phyloP scores from a whole-genome alignment of 2,113 vertebrate species.

The Agelaius tricolor region DNA sequence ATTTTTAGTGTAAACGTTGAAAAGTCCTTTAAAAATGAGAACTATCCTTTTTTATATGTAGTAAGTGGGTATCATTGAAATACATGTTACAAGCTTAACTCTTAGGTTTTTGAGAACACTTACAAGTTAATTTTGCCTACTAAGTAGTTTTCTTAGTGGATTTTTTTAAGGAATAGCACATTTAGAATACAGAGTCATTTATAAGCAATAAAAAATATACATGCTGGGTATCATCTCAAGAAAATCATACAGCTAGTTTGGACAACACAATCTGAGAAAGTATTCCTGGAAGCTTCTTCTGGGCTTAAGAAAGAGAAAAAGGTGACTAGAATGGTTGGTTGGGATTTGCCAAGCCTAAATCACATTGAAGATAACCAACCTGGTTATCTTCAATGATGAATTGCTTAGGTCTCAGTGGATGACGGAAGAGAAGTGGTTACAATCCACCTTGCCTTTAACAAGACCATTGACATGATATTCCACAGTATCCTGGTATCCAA shows the following conservation, averaged over 20 bases:
- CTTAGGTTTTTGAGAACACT: background rate
- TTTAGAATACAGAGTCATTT: background rate
- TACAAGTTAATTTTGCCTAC: background rate
- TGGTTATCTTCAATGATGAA: background rate
- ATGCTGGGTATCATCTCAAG: background rate
- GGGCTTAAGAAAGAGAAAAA: background rate
- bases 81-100: background rate
- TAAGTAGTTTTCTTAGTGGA: background rate
- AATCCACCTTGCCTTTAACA: background rate
- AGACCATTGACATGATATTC: background rate
- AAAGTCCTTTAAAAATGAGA: background rate
- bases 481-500: background rate
- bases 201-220: background rate
- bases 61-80: background rate
- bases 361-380: accelerated
- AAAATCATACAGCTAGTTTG: background rate
- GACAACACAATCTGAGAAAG: background rate
- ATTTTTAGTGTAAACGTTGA: background rate
- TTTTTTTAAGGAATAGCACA: background rate
- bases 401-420: background rate
- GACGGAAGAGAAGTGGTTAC: background rate
- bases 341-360: background rate
- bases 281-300: background rate
- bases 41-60: background rate
- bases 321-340: background rate